Evolutionary conservation across 2,797 vertebrate genomes (phyloP), one percentile per base, ranked within the genome.

Genomic region (Euthynnus affinis): DNA sequence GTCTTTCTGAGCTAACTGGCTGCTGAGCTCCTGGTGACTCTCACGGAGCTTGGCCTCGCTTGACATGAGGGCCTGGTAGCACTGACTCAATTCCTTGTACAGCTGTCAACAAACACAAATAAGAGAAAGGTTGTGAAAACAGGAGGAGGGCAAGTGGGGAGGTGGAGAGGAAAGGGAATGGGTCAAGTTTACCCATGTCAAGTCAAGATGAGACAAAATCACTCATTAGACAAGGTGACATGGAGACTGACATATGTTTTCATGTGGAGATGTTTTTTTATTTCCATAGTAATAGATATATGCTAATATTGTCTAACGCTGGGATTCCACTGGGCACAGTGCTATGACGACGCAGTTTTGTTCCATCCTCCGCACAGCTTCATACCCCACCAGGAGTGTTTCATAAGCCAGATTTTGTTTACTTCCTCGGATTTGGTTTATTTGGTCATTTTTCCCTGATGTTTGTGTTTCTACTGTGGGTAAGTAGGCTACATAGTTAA

Each of bases 1-100:
- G 84, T 97, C 96, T 91, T 94, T 97, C 91, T 94, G 92, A 91
- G 85, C 86, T 78, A 97, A 90, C 81, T 96, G 95, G 80, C 92
- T 81, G 65, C 94, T 91, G 86, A 98, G 94, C 90, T 90, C 93
- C 86, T 93, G 83, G 92, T 96, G 94, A 81, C 81, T 95, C 91
- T 92, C 93, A 44, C 92, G 96, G 34, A 98, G 96, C 76, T 93
- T 90, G 86, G 93, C 89, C 93, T 98, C 97, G 76, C 90, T 97
- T 85, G 92, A 92, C 85, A 96, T 91, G 52, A 96, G 93, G 60
- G 94, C 92, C 94, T 97, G 96, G 95, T 97, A 97, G 91, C 95
- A 96, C 78, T 92, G 91, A 89, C 94, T 95, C 92, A 98, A 93
- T 77, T 98, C 96, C 12, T 91, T 96, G 93, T 97, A 97, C 80